A percentile compares a stretch with the other conserved stretches of the same genome.
These are phyloP conservation scores for Macrobrachium rosenbergii DNA, from an alignment of 1,140 invertebrate genomes.

Conservation along the genomic window DNA sequence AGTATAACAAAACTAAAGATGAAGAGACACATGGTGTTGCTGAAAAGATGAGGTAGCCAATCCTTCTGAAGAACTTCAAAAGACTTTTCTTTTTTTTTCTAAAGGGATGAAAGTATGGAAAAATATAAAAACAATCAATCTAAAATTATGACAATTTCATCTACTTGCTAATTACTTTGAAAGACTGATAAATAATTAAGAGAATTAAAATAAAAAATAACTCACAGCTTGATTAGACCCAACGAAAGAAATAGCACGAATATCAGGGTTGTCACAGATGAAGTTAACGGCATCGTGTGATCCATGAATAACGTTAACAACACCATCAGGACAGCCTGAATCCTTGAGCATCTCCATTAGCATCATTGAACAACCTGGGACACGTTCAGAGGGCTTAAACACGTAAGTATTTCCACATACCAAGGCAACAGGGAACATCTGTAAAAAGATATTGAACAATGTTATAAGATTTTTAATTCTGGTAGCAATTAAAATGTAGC, in stretches of 20 bases:
- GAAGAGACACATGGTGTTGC: not conserved
- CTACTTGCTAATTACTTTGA: too few relatives aligned
- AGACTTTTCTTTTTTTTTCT: too few relatives aligned
- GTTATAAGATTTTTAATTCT: too few relatives aligned
- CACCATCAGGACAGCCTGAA: slow-evolving; percentile 93
- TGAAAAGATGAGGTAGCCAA: too few relatives aligned
- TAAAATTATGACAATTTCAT: too few relatives aligned
- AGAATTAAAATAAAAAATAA: slow-evolving; percentile 51
- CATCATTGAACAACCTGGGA: slow-evolving; percentile 96
- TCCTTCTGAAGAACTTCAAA: too few relatives aligned
- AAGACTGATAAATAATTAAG: too few relatives aligned
- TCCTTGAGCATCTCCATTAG: slow-evolving; percentile 90
- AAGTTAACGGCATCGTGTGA: slow-evolving; percentile 95
- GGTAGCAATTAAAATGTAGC: not conserved
- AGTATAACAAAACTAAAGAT: not conserved
- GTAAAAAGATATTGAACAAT: not conserved
- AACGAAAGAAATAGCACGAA: slow-evolving; percentile 98
- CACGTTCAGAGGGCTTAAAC: slow-evolving; percentile 94
- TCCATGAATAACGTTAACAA: slow-evolving; percentile 97
- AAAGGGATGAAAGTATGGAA: too few relatives aligned
- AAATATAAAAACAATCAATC: too few relatives aligned
- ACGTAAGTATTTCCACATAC: slow-evolving; percentile 87
- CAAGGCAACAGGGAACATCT: slow-evolving; percentile 82
- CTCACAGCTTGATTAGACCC: slow-evolving; percentile 93
- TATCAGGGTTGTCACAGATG: slow-evolving; percentile 96